Evolutionary conservation across 53 echinoderm and acorn worm genomes (phyloP).

Genomic region (Hippasteria phrygiana): DNA sequence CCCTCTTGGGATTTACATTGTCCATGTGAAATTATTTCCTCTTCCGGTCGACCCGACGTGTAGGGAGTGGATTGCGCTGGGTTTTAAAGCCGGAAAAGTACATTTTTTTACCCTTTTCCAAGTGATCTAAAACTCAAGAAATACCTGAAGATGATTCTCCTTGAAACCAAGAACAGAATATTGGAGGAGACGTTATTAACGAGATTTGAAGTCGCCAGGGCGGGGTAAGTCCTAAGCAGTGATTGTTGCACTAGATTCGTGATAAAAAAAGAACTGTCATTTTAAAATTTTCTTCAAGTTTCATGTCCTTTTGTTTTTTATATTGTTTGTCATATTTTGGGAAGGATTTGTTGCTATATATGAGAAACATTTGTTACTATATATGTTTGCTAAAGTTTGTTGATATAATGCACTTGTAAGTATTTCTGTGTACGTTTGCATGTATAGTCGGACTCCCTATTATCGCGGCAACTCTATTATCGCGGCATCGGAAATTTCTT

Average conservation of each 20-base stretch:
- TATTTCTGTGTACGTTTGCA: too few species aligned
- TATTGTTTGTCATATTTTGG: too few species aligned
- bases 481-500: too few species aligned
- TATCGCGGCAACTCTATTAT: too few species aligned
- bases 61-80: constrained; percentile 13
- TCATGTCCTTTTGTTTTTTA: too few species aligned
- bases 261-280: constrained; percentile 64
- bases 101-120: neutral
- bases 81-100: constrained; percentile 20
- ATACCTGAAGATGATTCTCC: constrained; percentile 85
- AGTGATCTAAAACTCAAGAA: neutral
- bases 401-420: too few species aligned
- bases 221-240: constrained; percentile 75
- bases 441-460: too few species aligned
- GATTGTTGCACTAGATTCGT: constrained; percentile 34
- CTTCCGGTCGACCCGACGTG: constrained; percentile 41
- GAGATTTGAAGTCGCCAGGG: constrained; percentile 79
- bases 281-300: too few species aligned
- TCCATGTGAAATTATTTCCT: constrained; percentile 60
- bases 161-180: constrained; percentile 94
- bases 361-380: too few species aligned
- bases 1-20: constrained; percentile 7
- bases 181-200: constrained; percentile 84
- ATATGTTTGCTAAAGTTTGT: too few species aligned
- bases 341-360: too few species aligned